These are phyloP conservation scores for Drosophila hydei DNA, from an alignment of 1,140 invertebrate species.

Conservation along the genomic window DNA sequence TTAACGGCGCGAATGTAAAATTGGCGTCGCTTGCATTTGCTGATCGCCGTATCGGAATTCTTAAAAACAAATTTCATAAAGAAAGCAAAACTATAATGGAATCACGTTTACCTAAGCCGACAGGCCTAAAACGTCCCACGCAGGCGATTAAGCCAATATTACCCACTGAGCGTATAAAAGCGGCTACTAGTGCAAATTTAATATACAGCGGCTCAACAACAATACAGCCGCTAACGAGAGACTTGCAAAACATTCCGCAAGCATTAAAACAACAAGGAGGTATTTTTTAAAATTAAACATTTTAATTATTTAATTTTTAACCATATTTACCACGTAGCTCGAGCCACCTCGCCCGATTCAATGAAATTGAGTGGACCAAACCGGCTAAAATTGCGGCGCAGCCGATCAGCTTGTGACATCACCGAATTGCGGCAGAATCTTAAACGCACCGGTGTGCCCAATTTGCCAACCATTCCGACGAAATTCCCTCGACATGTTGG, in stretches of 20 bases:
- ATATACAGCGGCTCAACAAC: conserved; percentile 25
- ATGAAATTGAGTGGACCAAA: conserved; percentile 12
- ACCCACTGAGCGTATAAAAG: conserved; percentile 70
- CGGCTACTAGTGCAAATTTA: conserved; percentile 35
- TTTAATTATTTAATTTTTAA: not conserved
- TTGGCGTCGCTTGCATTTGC: conserved; percentile 37
- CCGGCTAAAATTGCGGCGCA: conserved; percentile 66
- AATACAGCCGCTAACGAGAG: conserved; percentile 53
- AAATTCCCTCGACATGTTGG: conserved; percentile 52
- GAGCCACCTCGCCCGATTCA: conserved; percentile 69
- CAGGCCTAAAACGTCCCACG: conserved; percentile 53
- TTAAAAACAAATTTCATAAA: not conserved
- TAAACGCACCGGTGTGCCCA: conserved; percentile 51
- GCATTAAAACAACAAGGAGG: conserved; percentile 33
- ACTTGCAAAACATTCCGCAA: conserved; percentile 65
- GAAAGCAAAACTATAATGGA: conserved; percentile 51
- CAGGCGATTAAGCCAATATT: conserved; percentile 55
- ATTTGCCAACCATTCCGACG: conserved; percentile 58
- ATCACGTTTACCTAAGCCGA: conserved; percentile 73
- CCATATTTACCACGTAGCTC: conserved; percentile 16
- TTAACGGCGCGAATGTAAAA: conserved; percentile 63
- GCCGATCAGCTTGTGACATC: conserved; percentile 74
- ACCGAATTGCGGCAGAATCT: conserved; percentile 55
- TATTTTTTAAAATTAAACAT: conserved; percentile 22
- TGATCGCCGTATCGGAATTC: conserved; percentile 9